Evolutionary conservation across 2,888 invertebrate genomes (phyloP).

Genomic region (Podotricha telesiphe): DNA sequence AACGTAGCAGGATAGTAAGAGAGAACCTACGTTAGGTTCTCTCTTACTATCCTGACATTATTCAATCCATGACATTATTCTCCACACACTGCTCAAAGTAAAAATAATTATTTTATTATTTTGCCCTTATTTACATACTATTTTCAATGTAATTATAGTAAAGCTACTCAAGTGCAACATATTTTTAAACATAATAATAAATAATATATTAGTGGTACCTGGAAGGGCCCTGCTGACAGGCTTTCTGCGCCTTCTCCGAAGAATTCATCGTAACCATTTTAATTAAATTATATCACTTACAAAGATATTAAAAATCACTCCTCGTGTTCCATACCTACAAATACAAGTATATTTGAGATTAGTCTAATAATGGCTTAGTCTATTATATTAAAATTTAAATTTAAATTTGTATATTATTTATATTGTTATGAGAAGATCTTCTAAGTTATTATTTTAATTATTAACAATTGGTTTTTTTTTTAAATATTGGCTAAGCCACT

Average conservation of each 20-base stretch:
- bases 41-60: too few species aligned
- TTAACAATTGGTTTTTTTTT: not conserved
- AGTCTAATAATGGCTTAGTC: not conserved
- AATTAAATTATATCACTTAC: conserved; percentile 43
- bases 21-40: too few species aligned
- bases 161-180: too few species aligned
- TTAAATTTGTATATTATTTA: not conserved
- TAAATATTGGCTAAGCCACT: not conserved
- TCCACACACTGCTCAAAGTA: too few species aligned
- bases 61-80: too few species aligned
- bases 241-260: conserved; percentile 81
- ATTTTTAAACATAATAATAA: too few species aligned
- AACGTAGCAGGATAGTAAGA: too few species aligned
- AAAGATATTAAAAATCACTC: conserved; percentile 26
- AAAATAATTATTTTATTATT: too few species aligned
- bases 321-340: conserved; percentile 27
- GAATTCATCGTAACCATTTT: conserved; percentile 83
- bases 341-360: not conserved
- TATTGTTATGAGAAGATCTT: not conserved
- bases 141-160: too few species aligned
- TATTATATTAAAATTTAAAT: not conserved
- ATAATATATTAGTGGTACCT: conserved; percentile 54
- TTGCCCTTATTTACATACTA: too few species aligned
- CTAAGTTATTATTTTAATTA: not conserved
- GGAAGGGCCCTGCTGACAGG: conserved; percentile 80